A percentile compares a stretch with the other conserved stretches of the same genome.
Conservation (phyloP, 2,113 vertebrate genomes). For the Phylloscopus trochilus region DNA sequence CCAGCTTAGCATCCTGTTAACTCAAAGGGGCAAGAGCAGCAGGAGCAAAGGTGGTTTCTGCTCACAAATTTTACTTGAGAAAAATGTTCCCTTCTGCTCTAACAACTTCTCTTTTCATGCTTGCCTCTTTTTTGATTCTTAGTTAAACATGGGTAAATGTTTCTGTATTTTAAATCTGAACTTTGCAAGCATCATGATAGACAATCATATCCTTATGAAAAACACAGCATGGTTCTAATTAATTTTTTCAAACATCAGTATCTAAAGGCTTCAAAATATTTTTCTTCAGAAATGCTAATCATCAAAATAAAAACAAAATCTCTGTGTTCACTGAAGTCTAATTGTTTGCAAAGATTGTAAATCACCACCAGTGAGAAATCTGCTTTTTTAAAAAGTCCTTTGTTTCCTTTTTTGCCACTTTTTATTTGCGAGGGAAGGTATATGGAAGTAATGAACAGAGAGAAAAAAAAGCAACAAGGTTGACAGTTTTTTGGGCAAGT, state of each 20-base stretch:
- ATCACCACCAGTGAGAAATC: neutral
- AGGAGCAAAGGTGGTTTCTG: neutral
- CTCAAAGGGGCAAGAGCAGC: neutral
- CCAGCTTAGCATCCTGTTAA: neutral
- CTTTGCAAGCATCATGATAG: neutral
- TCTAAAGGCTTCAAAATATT: constrained; percentile 13
- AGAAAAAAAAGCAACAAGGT: neutral
- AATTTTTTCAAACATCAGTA: neutral
- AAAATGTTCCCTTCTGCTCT: neutral
- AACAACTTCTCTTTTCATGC: neutral
- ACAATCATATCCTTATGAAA: neutral
- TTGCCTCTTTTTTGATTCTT: neutral
- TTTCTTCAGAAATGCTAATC: neutral
- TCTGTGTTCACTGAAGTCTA: neutral
- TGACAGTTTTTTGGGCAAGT: constrained; percentile 26
- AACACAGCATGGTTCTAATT: neutral
- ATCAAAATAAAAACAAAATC: neutral
- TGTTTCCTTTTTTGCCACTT: neutral
- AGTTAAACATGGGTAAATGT: neutral
- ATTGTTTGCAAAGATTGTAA: constrained; percentile 17
- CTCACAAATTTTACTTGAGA: neutral
- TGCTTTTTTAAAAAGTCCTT: neutral
- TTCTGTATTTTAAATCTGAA: neutral
- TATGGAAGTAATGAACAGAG: constrained; percentile 49
- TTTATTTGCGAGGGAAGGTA: constrained; percentile 13